Conservation (phyloP, 2,888 invertebrate genomes). For the Drosophila recens region DNA sequence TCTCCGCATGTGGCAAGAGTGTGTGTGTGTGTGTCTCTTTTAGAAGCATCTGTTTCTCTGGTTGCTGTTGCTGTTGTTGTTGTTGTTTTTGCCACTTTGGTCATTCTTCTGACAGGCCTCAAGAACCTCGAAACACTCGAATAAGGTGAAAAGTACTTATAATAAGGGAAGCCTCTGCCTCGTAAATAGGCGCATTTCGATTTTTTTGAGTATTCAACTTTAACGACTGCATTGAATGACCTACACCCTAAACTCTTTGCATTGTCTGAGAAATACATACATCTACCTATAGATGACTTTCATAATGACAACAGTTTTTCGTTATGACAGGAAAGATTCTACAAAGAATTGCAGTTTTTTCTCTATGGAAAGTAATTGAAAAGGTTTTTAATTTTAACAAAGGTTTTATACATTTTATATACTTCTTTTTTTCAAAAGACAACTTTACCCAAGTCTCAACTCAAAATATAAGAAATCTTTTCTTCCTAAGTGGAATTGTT, state of each 20-base stretch:
- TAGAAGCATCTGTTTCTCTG: slow-evolving; percentile 70
- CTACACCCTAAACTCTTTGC: slow-evolving; percentile 3
- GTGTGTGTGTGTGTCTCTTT: slow-evolving; percentile 38
- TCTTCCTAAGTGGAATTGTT: not conserved
- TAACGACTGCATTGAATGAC: slow-evolving; percentile 6
- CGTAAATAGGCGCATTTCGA: slow-evolving; percentile 49
- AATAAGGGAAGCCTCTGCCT: slow-evolving; percentile 49
- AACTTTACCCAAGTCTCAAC: not conserved
- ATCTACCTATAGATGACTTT: not conserved
- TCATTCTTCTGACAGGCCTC: slow-evolving; percentile 46
- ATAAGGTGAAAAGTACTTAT: slow-evolving; percentile 73
- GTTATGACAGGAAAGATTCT: not conserved
- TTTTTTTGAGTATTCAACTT: slow-evolving; percentile 23
- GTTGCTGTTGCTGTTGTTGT: slow-evolving; percentile 46
- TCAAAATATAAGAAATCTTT: not conserved
- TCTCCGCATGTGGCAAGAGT: slow-evolving; percentile 47
- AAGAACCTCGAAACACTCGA: slow-evolving; percentile 36
- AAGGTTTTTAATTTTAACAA: not conserved
- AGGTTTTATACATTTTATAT: not conserved
- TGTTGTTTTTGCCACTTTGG: slow-evolving; percentile 65
- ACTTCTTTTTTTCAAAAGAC: not conserved
- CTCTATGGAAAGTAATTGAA: not conserved
- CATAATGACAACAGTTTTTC: not conserved
- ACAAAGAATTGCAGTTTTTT: not conserved
- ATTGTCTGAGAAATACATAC: not conserved